Evolutionary conservation across 2,113 vertebrate genomes (phyloP), one percentile per base, ranked within the genome.

Genomic region (Thermophis baileyi): DNA sequence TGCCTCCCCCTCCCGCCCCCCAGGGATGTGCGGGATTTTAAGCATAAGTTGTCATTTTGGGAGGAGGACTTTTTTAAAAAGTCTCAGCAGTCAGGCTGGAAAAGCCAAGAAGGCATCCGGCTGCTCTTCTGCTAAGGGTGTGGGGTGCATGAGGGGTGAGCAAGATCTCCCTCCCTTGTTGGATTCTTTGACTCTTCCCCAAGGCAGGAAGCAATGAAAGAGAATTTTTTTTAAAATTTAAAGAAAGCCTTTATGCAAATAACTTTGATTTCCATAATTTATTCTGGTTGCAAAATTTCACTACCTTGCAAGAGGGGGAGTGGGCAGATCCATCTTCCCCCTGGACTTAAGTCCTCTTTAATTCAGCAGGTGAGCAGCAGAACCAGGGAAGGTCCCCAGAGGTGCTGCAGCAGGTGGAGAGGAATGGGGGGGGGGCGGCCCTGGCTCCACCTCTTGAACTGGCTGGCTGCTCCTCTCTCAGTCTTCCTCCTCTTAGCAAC

Each of bases 281-380:
- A 89, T 90, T 92, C 87, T 63, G 92, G 90, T 90, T 25, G 12
- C 85, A 94, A 92, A 49, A 89, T 53, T 93, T 81, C 25, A 54
- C 88, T 54, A 44, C 35, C 53, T 89, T 25, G 53, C 30, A 10
- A 55, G 8, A 25, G 2, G n/a, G 50, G n/a, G 89, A 12, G 18
- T 69, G 22, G 20, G 47, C 8, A 90, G 49, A 35, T 1, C 44
- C 30, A 22, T 35, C 47, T 74, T 22, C 30, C 20, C 22, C 47
- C 63, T 40, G 63, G 47, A n/a, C 16, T 50, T 35, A 27, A n/a
- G 47, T 50, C 47, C 86, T 50, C 25, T 87, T 50, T 50, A 50
- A 50, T 87, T 6, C 86, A 7, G 86, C 86, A 2, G 50, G 85
- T 1, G 25, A 87, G 1, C 4, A 14, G 86, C 11, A 2, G 46